Conservation (phyloP, 2,888 invertebrate species). For the Mechanitis mazaeus region DNA sequence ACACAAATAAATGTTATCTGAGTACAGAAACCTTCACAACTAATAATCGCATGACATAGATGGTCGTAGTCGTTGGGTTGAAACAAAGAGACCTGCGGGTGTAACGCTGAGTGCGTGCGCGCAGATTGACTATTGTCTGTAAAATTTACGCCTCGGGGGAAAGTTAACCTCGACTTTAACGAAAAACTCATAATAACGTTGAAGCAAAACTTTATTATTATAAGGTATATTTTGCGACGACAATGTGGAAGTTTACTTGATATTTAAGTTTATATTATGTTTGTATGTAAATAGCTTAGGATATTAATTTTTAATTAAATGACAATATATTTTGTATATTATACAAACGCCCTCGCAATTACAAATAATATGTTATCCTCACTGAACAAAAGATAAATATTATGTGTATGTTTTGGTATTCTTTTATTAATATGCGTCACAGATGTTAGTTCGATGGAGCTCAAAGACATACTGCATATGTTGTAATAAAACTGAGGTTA, state of each 20-base stretch:
- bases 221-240: slow-evolving; percentile 15
- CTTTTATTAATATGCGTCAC: background rate
- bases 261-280: too few species aligned
- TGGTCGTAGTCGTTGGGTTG: slow-evolving; percentile 46
- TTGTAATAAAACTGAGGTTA: slow-evolving; percentile 19
- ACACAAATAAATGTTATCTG: slow-evolving; percentile 17
- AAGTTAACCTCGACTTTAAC: slow-evolving; percentile 15
- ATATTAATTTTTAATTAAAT: too few species aligned
- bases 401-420: too few species aligned
- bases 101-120: slow-evolving; percentile 47
- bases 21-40: too few species aligned
- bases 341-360: too few species aligned
- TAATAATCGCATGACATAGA: slow-evolving; percentile 47
- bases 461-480: slow-evolving; percentile 15
- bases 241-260: slow-evolving; percentile 8
- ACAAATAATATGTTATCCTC: too few species aligned
- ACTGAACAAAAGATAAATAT: too few species aligned
- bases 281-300: too few species aligned
- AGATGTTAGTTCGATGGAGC: background rate
- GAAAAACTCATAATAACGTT: slow-evolving; percentile 22
- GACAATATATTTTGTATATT: too few species aligned
- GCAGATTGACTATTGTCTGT: slow-evolving; percentile 43
- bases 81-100: slow-evolving; percentile 55
- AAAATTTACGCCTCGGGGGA: slow-evolving; percentile 28
- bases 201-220: slow-evolving; percentile 15